Conservation (phyloP, 2,888 invertebrate species). For the Cotesia congregata region DNA sequence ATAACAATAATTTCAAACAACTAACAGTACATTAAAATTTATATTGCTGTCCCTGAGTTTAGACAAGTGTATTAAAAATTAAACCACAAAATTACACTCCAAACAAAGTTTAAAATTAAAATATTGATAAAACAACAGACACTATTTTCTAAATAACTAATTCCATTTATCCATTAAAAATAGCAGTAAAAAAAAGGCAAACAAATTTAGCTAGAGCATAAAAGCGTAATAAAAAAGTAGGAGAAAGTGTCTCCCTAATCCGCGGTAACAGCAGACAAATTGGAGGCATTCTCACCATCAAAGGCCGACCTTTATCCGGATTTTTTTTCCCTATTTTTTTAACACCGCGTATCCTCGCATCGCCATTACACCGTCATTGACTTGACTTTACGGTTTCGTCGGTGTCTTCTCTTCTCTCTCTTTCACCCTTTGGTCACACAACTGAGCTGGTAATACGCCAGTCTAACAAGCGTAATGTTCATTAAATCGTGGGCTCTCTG, state of each 20-base stretch:
- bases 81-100: no score
- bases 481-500: slow-evolving; percentile 53
- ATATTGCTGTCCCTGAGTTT: no score
- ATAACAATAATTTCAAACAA: no score
- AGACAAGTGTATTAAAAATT: no score
- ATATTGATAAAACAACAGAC: no score
- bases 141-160: background rate
- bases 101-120: no score
- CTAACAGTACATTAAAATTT: no score
- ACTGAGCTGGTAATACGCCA: slow-evolving; percentile 50
- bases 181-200: slow-evolving; percentile 18
- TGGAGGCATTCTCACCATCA: slow-evolving; percentile 60
- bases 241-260: slow-evolving; percentile 54
- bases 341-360: slow-evolving; percentile 18
- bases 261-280: slow-evolving; percentile 58
- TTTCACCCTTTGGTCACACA: slow-evolving; percentile 41
- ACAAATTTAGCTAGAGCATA: slow-evolving; percentile 22
- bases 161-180: background rate
- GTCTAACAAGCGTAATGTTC: slow-evolving; percentile 61
- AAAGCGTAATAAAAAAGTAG: slow-evolving; percentile 41
- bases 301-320: slow-evolving; percentile 48
- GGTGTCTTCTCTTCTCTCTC: slow-evolving; percentile 24
- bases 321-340: slow-evolving; percentile 11
- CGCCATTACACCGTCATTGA: slow-evolving; percentile 21
- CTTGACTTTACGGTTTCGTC: slow-evolving; percentile 15